Percentiles rank a stretch among this genome's conserved stretches.
Evolutionary conservation across 1,140 invertebrate species (phyloP).

Genomic region (Brachionus plicatilis): DNA sequence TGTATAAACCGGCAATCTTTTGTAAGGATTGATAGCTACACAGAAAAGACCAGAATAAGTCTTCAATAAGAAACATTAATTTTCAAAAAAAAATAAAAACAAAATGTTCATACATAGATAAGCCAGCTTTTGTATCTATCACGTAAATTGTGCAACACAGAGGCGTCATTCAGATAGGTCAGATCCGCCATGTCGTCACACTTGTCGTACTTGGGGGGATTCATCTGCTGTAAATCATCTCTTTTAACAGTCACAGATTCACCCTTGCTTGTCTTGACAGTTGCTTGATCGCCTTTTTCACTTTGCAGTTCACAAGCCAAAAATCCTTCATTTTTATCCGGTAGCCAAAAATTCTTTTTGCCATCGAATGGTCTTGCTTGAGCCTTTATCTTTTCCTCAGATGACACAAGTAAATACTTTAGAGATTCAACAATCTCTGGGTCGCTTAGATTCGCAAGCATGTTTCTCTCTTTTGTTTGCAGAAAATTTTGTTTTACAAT

Average conservation of each 20-base stretch:
- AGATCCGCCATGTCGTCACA: conserved; percentile 99
- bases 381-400: conserved; percentile 31
- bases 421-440: conserved; percentile 40
- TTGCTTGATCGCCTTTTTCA: conserved; percentile 93
- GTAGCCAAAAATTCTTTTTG: conserved; percentile 98
- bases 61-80: conserved; percentile 64
- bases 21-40: conserved; percentile 99
- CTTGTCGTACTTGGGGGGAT: conserved; percentile 99
- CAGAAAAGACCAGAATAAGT: conserved; percentile 99
- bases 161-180: conserved; percentile 99
- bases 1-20: conserved; percentile 98
- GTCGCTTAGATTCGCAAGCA: conserved; percentile 33
- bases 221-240: conserved; percentile 92
- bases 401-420: conserved; percentile 31
- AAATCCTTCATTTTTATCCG: conserved; percentile 94
- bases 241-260: conserved; percentile 76
- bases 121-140: conserved; percentile 92
- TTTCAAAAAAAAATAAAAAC: not conserved
- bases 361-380: conserved; percentile 96
- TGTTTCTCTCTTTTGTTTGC: not conserved
- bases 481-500: conserved; percentile 14
- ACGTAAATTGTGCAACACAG: conserved; percentile 96
- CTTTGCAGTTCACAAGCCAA: conserved; percentile 91
- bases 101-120: conserved; percentile 82
- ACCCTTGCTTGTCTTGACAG: conserved; percentile 64